Conservation (phyloP, 2,113 vertebrate genomes). For the Arvicanthis niloticus region DNA sequence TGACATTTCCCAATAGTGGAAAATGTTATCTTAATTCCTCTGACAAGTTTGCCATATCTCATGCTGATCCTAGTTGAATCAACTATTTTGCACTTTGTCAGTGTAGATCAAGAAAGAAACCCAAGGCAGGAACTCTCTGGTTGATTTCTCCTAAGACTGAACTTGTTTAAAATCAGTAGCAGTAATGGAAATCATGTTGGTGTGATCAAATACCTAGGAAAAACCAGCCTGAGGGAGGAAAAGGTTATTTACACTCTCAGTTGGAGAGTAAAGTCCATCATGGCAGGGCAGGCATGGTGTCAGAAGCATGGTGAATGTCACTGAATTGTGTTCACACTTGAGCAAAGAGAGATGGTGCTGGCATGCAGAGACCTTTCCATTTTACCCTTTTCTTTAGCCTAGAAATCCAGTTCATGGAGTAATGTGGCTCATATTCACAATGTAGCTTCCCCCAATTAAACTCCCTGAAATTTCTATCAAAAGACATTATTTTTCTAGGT, state of each 20-base stretch:
- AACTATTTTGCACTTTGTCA: background rate
- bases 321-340: background rate
- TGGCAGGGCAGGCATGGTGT: accelerated
- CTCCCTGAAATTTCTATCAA: background rate
- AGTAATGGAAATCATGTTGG: background rate
- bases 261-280: background rate
- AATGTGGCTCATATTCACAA: background rate
- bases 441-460: background rate
- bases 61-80: background rate
- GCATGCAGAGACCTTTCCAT: too few species aligned
- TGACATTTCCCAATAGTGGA: background rate
- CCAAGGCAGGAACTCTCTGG: background rate
- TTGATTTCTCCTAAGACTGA: background rate
- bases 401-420: background rate
- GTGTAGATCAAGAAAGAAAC: background rate
- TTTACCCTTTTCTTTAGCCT: too few species aligned
- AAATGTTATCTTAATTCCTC: background rate
- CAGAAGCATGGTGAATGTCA: background rate
- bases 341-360: background rate
- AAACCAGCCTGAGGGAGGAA: background rate
- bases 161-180: background rate
- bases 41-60: background rate
- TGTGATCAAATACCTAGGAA: background rate
- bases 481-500: background rate
- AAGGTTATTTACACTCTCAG: background rate